phyloP scores from a whole-genome alignment of 92 coral and sea anemone genomes.

The Epizoanthus fatuus region DNA sequence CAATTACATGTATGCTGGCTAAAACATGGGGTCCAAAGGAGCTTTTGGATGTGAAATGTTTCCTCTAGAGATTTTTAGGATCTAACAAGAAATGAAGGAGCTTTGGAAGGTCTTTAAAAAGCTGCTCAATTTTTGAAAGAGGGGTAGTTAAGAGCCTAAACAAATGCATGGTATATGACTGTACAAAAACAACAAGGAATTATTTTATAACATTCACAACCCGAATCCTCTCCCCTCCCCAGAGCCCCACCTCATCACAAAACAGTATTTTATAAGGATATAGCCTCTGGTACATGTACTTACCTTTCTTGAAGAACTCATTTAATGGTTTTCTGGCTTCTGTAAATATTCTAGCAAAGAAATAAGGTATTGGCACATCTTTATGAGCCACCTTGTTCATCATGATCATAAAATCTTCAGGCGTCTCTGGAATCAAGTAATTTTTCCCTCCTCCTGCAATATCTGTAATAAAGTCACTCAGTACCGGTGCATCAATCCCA shows the following conservation, averaged over 20 bases:
- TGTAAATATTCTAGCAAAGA: constrained; percentile 69
- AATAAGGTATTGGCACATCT: constrained; percentile 73
- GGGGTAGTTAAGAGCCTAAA: no score
- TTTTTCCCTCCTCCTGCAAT: constrained; percentile 75
- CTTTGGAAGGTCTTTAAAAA: no score
- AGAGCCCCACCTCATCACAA: background rate
- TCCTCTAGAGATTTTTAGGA: no score
- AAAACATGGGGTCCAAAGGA: no score
- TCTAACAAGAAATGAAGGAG: no score
- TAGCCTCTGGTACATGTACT: background rate
- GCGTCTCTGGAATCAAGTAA: constrained; percentile 82
- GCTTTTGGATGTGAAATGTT: no score
- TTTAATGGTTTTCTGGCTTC: constrained; percentile 69
- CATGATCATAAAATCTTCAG: constrained; percentile 87
- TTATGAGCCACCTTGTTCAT: constrained; percentile 77
- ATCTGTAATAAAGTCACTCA: constrained; percentile 79
- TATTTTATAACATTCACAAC: no score
- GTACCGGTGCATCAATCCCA: constrained; percentile 88
- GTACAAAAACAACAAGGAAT: no score
- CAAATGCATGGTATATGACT: no score
- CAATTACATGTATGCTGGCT: no score
- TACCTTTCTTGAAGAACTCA: constrained; percentile 86
- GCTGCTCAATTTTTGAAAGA: no score
- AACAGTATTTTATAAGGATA: background rate
- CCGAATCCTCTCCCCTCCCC: no score